Base-by-base conservation (phyloP, 2,113 vertebrate species). In the Fulmarus glacialis region DNA sequence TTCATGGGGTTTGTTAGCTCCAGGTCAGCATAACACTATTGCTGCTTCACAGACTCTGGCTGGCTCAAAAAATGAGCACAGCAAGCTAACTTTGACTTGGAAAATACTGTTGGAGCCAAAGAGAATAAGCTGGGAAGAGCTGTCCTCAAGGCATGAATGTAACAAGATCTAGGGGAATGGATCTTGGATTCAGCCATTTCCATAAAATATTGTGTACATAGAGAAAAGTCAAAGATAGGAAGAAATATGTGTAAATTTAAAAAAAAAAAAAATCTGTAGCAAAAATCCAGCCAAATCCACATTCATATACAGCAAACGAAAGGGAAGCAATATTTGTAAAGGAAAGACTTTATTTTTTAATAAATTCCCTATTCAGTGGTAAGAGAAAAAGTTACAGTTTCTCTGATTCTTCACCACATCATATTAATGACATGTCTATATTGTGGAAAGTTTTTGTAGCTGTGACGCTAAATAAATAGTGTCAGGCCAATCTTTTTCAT, bases 111-210 rank as follows among this genome's bases (percentile, higher is more conserved):
- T 66, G 32, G 21, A 83, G 42, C 9, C 72, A 70, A 79, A 86
- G 70, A 55, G 59, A 92, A 81, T 29, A 59, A 89, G 5, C 13
- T 72, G 42, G 8, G 32, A 89, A 67, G 8, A 74, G 15, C 17
- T 72, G 18, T 67, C 50, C 45, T 71, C 40, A n/a, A 78, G 32
- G 20, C n/a, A 77, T 0, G 0, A 70, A 50, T 66, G 19, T 42
- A 63, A 63, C 20, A 30, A 87, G 34, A 40, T 62, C 12, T n/a
- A 30, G 9, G 20, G 18, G 5, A 81, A 40, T 27, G n/a, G 56
- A 20, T 30, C 15, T 59, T 53, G 15, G 53, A 80, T 72, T 67
- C n/a, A 84, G 5, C 10, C 15, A n/a, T 71, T 86, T 68, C 27
- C 5, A 30, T 30, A 3, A 75, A 64, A 40, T 20, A 2, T 30